Percentiles rank a stretch among this genome's conserved stretches.
Conservation (phyloP, 2,888 invertebrate species). For the Heliconius ismenius region DNA sequence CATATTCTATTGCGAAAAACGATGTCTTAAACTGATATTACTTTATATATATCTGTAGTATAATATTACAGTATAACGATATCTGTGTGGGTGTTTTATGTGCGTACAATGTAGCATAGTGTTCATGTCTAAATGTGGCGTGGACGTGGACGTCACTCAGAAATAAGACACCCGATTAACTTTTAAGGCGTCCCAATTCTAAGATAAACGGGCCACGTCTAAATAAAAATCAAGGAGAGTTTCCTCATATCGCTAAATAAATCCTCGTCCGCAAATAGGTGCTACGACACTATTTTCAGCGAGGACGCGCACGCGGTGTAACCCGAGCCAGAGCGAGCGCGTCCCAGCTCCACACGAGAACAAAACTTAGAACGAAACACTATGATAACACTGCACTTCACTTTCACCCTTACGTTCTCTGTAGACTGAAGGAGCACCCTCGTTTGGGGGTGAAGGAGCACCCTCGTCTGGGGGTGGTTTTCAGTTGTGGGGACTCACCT, state of each 20-base stretch:
- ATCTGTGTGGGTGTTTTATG: slow-evolving; percentile 38
- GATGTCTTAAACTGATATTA: neutral
- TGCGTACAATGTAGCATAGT: slow-evolving; percentile 35
- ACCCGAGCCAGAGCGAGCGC: slow-evolving; percentile 67
- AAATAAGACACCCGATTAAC: slow-evolving; percentile 44
- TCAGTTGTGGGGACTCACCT: slow-evolving; percentile 67
- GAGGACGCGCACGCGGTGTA: slow-evolving; percentile 76
- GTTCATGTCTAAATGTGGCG: slow-evolving; percentile 38
- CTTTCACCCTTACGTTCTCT: slow-evolving; percentile 41
- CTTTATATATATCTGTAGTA: slow-evolving; percentile 30
- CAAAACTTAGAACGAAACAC: slow-evolving; percentile 42
- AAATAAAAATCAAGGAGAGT: slow-evolving; percentile 74
- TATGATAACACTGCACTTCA: slow-evolving; percentile 59
- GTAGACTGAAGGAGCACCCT: neutral
- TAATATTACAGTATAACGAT: slow-evolving; percentile 27
- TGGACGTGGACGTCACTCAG: slow-evolving; percentile 16
- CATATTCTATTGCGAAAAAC: neutral
- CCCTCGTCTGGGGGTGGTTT: slow-evolving; percentile 8
- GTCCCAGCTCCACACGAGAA: slow-evolving; percentile 41
- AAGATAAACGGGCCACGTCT: slow-evolving; percentile 72
- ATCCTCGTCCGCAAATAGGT: slow-evolving; percentile 80
- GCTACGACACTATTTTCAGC: slow-evolving; percentile 77
- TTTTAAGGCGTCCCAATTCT: slow-evolving; percentile 54
- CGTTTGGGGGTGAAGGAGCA: neutral
- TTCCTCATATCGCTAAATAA: slow-evolving; percentile 80